Evolutionary conservation across 1,140 invertebrate species (phyloP).

Genomic region (Drosophila pseudoananassae): DNA sequence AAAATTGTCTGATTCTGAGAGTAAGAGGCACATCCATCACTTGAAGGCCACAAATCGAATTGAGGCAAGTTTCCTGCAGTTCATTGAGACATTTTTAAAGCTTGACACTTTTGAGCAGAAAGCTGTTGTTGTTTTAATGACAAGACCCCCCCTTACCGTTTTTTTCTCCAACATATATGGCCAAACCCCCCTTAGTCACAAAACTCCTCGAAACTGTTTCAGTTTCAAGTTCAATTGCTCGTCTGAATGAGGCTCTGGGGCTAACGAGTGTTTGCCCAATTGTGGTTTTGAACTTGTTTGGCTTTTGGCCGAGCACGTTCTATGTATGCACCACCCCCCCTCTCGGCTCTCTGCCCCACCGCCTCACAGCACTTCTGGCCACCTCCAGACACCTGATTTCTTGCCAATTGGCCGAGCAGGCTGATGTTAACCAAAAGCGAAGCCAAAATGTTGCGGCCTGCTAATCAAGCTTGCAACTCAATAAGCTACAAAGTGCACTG

Average conservation of each 20-base stretch:
- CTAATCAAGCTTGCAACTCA: slow-evolving; percentile 54
- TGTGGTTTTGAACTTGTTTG: slow-evolving; percentile 81
- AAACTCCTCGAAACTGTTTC: slow-evolving; percentile 5
- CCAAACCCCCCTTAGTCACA: background rate
- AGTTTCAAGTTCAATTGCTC: slow-evolving; percentile 45
- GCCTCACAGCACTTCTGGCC: background rate
- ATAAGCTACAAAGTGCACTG: slow-evolving; percentile 37
- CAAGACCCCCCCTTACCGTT: background rate
- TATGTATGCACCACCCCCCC: background rate
- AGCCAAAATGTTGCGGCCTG: slow-evolving; percentile 52
- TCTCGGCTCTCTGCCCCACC: too few relatives aligned
- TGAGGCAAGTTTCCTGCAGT: background rate
- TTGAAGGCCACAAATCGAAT: slow-evolving; percentile 1
- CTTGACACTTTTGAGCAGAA: background rate
- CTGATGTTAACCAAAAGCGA: slow-evolving; percentile 73
- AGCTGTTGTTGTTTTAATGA: background rate
- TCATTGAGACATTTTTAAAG: slow-evolving; percentile 1
- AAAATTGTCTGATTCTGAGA: background rate
- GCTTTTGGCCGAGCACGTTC: slow-evolving; percentile 55
- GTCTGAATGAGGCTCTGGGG: slow-evolving; percentile 37
- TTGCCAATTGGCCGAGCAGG: slow-evolving; percentile 61
- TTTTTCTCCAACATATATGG: background rate
- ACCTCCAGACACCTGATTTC: slow-evolving; percentile 21
- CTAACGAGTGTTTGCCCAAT: slow-evolving; percentile 70
- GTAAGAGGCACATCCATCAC: background rate